These are phyloP conservation scores for Temnothorax curvispinosus DNA, from an alignment of 1,140 invertebrate species.

Conservation along the genomic window DNA sequence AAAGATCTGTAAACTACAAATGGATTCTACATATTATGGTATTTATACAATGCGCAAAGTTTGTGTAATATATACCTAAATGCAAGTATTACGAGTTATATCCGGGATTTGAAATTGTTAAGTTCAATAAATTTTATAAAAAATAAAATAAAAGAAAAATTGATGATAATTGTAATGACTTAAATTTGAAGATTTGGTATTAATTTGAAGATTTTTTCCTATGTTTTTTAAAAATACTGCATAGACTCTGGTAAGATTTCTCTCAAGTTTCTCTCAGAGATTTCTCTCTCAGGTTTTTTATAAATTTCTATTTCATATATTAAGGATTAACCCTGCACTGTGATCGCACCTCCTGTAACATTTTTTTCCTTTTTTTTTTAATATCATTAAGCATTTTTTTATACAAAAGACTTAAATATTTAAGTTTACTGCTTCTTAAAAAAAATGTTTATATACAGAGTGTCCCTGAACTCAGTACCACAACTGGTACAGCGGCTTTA, in stretches of 20 bases:
- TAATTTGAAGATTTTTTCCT: not conserved
- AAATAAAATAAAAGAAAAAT: not conserved
- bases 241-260: not conserved
- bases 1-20: conserved; percentile 2
- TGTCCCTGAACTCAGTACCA: too few relatives aligned
- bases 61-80: not conserved
- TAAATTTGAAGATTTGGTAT: not conserved
- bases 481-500: too few relatives aligned
- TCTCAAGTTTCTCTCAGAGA: conserved; percentile 30
- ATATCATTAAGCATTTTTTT: not conserved
- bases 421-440: not conserved
- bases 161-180: not conserved
- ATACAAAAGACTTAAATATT: not conserved
- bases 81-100: not conserved
- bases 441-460: not conserved
- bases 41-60: not conserved
- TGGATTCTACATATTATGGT: not conserved
- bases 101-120: not conserved
- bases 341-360: not conserved
- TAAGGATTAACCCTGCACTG: not conserved
- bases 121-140: not conserved
- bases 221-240: not conserved
- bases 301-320: conserved; percentile 22
- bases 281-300: conserved; percentile 13
- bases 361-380: not conserved